Evolutionary conservation across 2,888 invertebrate genomes (phyloP).

Genomic region (Melipona bicolor): DNA sequence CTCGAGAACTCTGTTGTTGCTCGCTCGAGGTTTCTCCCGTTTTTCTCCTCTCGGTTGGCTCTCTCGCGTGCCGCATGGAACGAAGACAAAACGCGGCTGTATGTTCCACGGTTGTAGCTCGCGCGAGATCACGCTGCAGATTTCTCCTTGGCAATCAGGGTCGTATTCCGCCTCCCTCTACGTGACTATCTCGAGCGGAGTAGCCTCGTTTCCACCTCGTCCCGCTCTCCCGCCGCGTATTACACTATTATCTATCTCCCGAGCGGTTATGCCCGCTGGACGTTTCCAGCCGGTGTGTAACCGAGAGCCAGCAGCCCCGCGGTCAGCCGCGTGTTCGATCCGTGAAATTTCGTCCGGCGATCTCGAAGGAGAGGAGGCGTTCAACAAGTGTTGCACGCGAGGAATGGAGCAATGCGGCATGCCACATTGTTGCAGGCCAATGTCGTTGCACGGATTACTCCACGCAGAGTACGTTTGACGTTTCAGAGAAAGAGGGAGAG

Average conservation of each 20-base stretch:
- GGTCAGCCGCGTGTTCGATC: conserved; percentile 55
- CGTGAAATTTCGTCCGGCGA: conserved; percentile 50
- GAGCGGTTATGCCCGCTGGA: conserved; percentile 67
- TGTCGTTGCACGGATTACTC: conserved; percentile 11
- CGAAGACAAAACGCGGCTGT: conserved; percentile 43
- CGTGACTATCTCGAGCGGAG: conserved; percentile 65
- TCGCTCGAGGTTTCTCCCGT: not conserved
- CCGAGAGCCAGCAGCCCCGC: conserved; percentile 42
- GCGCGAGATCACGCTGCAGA: conserved; percentile 69
- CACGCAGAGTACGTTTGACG: not conserved
- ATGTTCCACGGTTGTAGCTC: conserved; percentile 44
- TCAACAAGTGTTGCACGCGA: conserved; percentile 55
- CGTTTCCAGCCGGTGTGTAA: conserved; percentile 58
- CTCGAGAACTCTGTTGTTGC: not conserved
- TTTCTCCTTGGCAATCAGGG: conserved; percentile 76
- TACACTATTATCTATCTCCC: conserved; percentile 68
- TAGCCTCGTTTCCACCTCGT: conserved; percentile 72
- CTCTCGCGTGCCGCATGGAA: conserved; percentile 12
- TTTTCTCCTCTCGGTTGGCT: not conserved
- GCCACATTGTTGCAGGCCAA: conserved; percentile 28
- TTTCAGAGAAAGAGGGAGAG: not conserved
- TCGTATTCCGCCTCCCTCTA: conserved; percentile 71
- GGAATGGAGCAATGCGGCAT: conserved; percentile 6
- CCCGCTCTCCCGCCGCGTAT: conserved; percentile 62
- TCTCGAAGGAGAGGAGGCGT: conserved; percentile 12